Evolutionary conservation across 2,113 vertebrate species (phyloP).

Genomic region (Ptilorrhoa leucosticta): DNA sequence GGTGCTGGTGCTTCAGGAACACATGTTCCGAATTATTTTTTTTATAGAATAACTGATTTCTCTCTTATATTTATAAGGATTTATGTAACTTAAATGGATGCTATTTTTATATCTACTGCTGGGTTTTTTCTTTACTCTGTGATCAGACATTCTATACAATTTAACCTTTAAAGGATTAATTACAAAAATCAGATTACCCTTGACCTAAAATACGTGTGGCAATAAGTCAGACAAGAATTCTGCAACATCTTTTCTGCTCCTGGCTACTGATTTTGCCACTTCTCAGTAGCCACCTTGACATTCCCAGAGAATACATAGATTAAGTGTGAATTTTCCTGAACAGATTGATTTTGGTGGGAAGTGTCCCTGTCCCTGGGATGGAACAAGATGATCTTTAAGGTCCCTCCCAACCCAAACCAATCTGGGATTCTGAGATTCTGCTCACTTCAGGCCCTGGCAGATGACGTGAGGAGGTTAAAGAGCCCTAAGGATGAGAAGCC

Average conservation of each 20-base stretch:
- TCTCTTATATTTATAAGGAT: conserved; percentile 70
- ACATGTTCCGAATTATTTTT: conserved; percentile 35
- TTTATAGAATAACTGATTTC: conserved; percentile 51
- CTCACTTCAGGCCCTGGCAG: neutral
- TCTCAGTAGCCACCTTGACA: conserved; percentile 11
- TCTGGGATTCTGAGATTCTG: neutral
- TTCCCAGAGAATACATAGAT: conserved; percentile 20
- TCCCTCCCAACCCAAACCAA: neutral
- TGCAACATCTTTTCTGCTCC: neutral
- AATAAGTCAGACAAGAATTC: conserved; percentile 45
- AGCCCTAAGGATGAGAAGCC: neutral
- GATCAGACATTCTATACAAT: conserved; percentile 9
- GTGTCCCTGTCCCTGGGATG: neutral
- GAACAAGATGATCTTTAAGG: neutral
- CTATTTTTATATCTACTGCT: conserved; percentile 62
- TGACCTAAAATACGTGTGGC: conserved; percentile 49
- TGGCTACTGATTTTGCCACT: conserved; percentile 15
- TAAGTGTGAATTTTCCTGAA: conserved; percentile 59
- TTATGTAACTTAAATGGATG: conserved; percentile 58
- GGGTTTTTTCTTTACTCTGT: neutral
- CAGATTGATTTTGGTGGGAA: neutral
- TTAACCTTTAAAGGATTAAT: conserved; percentile 25
- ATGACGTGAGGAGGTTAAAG: neutral
- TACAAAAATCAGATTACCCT: conserved; percentile 30
- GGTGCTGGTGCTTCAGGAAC: conserved; percentile 62